Evolutionary conservation across 2,888 invertebrate genomes (phyloP).

Genomic region (Troides aeacus): DNA sequence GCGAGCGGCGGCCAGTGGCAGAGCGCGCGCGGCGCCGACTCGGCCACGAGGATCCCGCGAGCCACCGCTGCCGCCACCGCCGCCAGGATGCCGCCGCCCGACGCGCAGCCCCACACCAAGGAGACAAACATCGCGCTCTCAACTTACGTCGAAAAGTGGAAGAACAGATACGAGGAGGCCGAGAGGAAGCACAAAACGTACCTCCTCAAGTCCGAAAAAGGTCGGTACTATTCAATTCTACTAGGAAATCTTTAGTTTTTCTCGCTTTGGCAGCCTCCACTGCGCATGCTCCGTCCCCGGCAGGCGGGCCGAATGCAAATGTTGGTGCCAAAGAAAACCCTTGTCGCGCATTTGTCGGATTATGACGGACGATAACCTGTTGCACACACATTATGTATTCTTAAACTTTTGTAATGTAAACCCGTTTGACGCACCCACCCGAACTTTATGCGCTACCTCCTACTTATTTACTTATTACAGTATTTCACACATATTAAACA

Average conservation of each 20-base stretch:
- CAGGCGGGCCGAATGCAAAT: conserved; percentile 63
- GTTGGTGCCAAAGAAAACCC: conserved; percentile 65
- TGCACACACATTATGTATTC: conserved; percentile 68
- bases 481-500: conserved; percentile 1
- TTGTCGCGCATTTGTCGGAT: conserved; percentile 71
- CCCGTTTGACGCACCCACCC: conserved; percentile 31
- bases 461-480: conserved; percentile 1
- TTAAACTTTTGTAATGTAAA: conserved; percentile 56
- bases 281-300: conserved; percentile 65
- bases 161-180: conserved; percentile 84
- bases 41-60: conserved; percentile 75
- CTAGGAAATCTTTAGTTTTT: conserved; percentile 42
- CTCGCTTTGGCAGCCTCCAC: conserved; percentile 41
- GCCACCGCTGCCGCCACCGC: conserved; percentile 74
- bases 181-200: conserved; percentile 84
- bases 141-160: conserved; percentile 82
- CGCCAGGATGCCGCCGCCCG: conserved; percentile 75
- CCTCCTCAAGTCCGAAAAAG: conserved; percentile 85
- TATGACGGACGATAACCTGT: conserved; percentile 73
- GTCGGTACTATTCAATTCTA: conserved; percentile 69
- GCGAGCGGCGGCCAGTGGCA: conserved; percentile 76
- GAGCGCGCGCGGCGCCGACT: conserved; percentile 71
- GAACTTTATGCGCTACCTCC: conserved; percentile 17
- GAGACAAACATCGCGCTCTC: conserved; percentile 74
- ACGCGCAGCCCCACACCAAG: conserved; percentile 72